Percentiles rank a stretch among this genome's conserved stretches.
Evolutionary conservation across 2,797 vertebrate genomes (phyloP).

Genomic region (Cossypha caffra): DNA sequence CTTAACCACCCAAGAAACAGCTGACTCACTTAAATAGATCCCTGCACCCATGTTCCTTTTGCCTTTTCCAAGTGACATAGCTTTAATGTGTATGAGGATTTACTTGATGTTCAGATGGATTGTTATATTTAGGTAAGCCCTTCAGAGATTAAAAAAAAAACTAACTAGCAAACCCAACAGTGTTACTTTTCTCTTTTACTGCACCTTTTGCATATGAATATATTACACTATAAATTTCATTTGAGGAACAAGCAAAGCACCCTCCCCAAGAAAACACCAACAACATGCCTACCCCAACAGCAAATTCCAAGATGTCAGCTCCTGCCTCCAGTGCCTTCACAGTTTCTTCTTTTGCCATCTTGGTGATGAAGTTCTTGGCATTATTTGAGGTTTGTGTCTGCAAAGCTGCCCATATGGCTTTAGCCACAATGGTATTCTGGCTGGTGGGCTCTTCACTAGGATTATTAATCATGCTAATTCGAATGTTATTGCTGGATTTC

Average conservation of each 20-base stretch:
- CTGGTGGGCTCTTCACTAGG: constrained; percentile 77
- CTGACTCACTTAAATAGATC: not conserved
- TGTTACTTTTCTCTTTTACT: not conserved
- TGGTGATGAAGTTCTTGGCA: constrained; percentile 99
- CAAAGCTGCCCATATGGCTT: constrained; percentile 93
- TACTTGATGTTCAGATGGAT: not conserved
- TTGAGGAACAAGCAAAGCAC: not conserved
- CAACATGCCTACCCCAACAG: constrained; percentile 88
- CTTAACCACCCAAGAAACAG: not conserved
- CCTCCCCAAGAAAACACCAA: not conserved
- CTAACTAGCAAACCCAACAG: not conserved
- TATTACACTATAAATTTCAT: not conserved
- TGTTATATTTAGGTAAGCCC: not conserved
- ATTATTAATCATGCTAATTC: constrained; percentile 93
- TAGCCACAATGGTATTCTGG: constrained; percentile 80
- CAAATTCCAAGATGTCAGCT: constrained; percentile 82
- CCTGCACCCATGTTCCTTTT: not conserved
- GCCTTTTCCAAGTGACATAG: not conserved
- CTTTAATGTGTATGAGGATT: not conserved
- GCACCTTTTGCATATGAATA: not conserved
- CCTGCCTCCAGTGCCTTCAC: constrained; percentile 83
- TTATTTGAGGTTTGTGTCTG: constrained; percentile 93
- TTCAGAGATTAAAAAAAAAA: not conserved
- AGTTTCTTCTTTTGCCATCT: constrained; percentile 92
- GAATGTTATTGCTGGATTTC: constrained; percentile 96